Percentiles rank a stretch among this genome's conserved stretches.
phyloP scores from a whole-genome alignment of 2,113 vertebrate genomes.

The Antigone vipio region DNA sequence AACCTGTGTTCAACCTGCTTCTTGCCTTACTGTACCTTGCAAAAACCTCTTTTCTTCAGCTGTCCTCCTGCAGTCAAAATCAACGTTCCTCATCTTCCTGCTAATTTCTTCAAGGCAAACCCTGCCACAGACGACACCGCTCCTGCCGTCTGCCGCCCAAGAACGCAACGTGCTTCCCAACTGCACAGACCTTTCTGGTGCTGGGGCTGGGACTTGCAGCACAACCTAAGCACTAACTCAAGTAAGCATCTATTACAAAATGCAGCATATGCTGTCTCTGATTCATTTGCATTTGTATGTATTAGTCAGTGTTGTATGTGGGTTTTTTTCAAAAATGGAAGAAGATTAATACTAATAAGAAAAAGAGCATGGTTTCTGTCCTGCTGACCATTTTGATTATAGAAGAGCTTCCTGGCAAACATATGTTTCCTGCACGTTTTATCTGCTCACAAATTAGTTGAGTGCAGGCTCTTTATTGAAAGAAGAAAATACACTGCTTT shows the following conservation, averaged over 20 bases:
- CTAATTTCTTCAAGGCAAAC: constrained; percentile 61
- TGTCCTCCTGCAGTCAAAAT: constrained; percentile 44
- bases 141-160: background rate
- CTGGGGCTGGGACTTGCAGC: constrained; percentile 58
- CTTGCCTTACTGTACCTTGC: background rate
- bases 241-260: constrained; percentile 54
- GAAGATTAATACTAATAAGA: constrained; percentile 29
- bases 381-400: constrained; percentile 1
- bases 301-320: background rate
- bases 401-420: constrained; percentile 35
- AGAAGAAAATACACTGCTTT: constrained; percentile 3
- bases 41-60: constrained; percentile 46
- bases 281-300: background rate
- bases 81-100: background rate
- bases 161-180: background rate
- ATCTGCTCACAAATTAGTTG: background rate
- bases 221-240: constrained; percentile 64
- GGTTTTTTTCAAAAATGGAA: background rate
- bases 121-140: constrained; percentile 12
- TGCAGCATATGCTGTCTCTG: constrained; percentile 17
- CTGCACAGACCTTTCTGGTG: constrained; percentile 24
- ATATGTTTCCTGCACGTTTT: background rate
- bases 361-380: background rate
- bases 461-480: background rate
- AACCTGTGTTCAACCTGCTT: constrained; percentile 46